Evolutionary conservation across 2,888 invertebrate genomes (phyloP), one percentile per base, ranked within the genome.

Genomic region (Galeopsomyia nigrocyanea): DNA sequence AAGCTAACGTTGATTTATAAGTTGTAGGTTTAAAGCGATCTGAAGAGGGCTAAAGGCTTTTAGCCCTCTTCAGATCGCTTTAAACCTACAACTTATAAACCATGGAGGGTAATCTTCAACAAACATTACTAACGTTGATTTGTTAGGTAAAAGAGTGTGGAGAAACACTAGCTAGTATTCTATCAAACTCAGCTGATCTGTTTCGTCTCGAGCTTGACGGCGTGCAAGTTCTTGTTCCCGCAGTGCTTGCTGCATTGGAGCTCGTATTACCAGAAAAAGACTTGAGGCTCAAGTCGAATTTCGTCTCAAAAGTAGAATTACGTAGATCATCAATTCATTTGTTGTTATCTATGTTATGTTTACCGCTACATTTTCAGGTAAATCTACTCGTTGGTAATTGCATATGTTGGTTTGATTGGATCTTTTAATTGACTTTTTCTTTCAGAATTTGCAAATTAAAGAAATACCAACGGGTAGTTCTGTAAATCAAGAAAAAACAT

Each of bases 171-270:
- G 94, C 96, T 49, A 95, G 95, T 75, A 95, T 98, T 82, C 88
- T 98, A 71, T 89, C 94, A 60, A 95, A 97, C 86, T 95, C 96
- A 0, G 88, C 92, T 0, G 94, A 98, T 85, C 89, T 99, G 72
- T 95, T 99, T 84, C 91, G 92, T 63, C 88, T 98, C 77, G 98
- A 98, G 87, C 88, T 99, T 71, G 95, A 96, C 83, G 98, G 99
- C 0, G 94, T 97, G 1, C 92, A 96, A 84, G 94, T 97, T 21
- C 88, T 99, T 49, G 91, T 99, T 16, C 98, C 99, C 0, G 92
- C 94, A 76, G 94, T 97, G 82, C 91, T 99, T 68, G 91, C 92
- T 13, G 98, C 99, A 0, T 85, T 99, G 60, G 98, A 99, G 87
- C 90, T 95, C 60, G 95, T 99, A 19, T 88, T 99, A 53, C 94